Percentiles rank a stretch among this genome's conserved stretches.
phyloP scores from a whole-genome alignment of 2,113 vertebrate species.

The Pluvialis apricaria region DNA sequence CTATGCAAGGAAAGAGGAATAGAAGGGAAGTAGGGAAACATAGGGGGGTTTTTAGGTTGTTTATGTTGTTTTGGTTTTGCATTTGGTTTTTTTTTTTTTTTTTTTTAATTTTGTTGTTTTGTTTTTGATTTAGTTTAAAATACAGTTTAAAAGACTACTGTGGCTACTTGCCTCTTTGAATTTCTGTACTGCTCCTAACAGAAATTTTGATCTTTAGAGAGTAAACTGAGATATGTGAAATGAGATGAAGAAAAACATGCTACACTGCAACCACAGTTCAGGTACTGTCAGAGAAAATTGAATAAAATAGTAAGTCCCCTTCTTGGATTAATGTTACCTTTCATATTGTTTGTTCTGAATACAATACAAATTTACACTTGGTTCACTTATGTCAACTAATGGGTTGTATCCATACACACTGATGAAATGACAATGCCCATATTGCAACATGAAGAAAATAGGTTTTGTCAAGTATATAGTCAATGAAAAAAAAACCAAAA shows the following conservation, averaged over 20 bases:
- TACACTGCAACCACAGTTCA: not conserved
- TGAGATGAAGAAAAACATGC: not conserved
- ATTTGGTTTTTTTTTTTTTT: not conserved
- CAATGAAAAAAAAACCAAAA: not conserved
- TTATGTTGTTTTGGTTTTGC: no score
- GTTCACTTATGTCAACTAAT: not conserved
- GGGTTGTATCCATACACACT: not conserved
- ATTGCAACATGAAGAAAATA: not conserved
- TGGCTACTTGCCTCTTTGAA: not conserved
- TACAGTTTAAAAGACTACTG: not conserved
- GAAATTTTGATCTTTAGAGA: not conserved
- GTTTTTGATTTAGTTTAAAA: not conserved
- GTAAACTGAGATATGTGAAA: not conserved
- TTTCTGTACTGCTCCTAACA: not conserved
- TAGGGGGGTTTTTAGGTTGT: not conserved
- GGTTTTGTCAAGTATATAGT: not conserved
- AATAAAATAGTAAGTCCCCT: not conserved
- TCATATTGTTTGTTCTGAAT: not conserved
- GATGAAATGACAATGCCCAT: not conserved
- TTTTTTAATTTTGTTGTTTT: not conserved
- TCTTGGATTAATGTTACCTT: not conserved
- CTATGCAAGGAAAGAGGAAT: not conserved
- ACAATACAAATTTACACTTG: not conserved
- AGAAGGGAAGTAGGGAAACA: not conserved
- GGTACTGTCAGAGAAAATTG: not conserved